Evolutionary conservation across 2,797 vertebrate genomes (phyloP).

Genomic region (Emys orbicularis): DNA sequence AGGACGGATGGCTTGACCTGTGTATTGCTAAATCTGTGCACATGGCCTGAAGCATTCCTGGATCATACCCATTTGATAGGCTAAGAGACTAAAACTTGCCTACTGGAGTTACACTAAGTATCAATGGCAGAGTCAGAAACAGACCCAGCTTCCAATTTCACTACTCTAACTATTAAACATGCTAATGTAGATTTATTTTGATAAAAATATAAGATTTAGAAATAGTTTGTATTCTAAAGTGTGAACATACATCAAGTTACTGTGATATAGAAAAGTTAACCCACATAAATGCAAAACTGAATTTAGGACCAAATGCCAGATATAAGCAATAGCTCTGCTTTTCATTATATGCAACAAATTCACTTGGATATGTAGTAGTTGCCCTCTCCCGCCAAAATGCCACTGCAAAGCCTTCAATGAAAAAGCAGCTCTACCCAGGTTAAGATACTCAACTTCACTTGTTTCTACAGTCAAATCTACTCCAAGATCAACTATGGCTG

Average conservation of each 20-base stretch:
- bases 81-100: not conserved
- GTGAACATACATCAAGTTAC: not conserved
- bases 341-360: not conserved
- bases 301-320: not conserved
- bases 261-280: not conserved
- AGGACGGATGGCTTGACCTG: no score
- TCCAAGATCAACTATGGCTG: slow-evolving; percentile 82
- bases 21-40: not conserved
- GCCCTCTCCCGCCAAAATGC: slow-evolving; percentile 74
- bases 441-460: slow-evolving; percentile 81
- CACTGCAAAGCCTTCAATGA: slow-evolving; percentile 83
- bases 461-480: slow-evolving; percentile 81
- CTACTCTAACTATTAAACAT: not conserved
- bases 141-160: not conserved
- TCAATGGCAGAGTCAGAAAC: not conserved
- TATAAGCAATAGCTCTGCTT: not conserved
- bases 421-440: slow-evolving; percentile 80
- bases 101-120: not conserved
- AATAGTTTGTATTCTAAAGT: not conserved
- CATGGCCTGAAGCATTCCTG: not conserved
- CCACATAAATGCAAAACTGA: not conserved
- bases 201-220: not conserved
- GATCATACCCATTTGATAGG: not conserved
- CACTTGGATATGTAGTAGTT: slow-evolving; percentile 48
- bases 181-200: not conserved